phyloP scores from a whole-genome alignment of 2,113 vertebrate genomes.

The Laticauda laticaudata region DNA sequence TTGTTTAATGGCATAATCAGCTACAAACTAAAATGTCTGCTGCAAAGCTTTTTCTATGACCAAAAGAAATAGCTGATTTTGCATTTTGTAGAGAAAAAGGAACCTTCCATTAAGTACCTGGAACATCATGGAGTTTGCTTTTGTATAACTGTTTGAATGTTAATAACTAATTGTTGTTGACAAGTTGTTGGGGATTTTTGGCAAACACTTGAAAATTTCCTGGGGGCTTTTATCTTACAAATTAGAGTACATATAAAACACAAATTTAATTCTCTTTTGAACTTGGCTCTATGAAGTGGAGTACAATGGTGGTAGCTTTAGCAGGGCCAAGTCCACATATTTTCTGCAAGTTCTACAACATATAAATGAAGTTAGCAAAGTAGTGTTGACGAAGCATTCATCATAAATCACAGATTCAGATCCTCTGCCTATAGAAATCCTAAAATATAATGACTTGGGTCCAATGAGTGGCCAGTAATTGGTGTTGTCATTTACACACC shows the following conservation, averaged over 20 bases:
- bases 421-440: background rate
- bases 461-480: background rate
- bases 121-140: background rate
- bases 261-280: background rate
- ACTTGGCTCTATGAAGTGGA: background rate
- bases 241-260: background rate
- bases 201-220: background rate
- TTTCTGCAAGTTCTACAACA: background rate
- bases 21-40: slow-evolving; percentile 10
- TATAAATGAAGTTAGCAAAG: background rate
- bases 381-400: background rate
- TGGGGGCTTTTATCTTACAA: background rate
- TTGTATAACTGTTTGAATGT: background rate
- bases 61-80: background rate
- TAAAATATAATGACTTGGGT: background rate
- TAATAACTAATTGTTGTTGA: background rate
- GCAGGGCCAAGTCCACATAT: background rate
- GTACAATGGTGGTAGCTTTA: background rate
- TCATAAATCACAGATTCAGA: background rate
- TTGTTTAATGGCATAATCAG: slow-evolving; percentile 34
- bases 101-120: background rate
- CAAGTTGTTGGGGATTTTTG: background rate
- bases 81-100: slow-evolving; percentile 4
- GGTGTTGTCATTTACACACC: background rate
- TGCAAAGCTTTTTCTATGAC: background rate